These are phyloP conservation scores for Zygothrica quintamaculata DNA, from an alignment of 2,888 invertebrate genomes.

Conservation along the genomic window DNA sequence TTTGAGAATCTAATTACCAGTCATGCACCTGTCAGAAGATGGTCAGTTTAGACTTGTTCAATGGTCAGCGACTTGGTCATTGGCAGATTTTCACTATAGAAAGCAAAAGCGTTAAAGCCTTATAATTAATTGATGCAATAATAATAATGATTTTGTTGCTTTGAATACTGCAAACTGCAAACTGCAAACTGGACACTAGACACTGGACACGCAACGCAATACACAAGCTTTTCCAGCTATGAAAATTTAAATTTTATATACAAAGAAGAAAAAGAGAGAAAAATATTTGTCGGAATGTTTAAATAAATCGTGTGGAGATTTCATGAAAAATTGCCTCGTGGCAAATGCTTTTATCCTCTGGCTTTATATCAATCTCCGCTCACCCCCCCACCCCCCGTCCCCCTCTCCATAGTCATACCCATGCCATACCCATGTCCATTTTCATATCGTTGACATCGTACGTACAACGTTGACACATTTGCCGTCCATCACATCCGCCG, in stretches of 20 bases:
- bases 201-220: neutral
- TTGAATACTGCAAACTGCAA: too few relatives aligned
- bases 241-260: slow-evolving; percentile 3
- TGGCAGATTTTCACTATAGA: slow-evolving; percentile 47
- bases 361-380: neutral
- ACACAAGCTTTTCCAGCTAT: slow-evolving; percentile 1
- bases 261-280: slow-evolving; percentile 6
- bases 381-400: neutral
- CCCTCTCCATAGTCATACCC: too few relatives aligned
- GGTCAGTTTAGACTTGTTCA: neutral
- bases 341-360: neutral
- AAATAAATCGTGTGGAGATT: slow-evolving; percentile 56
- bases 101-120: slow-evolving; percentile 30
- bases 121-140: slow-evolving; percentile 51
- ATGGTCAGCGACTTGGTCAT: slow-evolving; percentile 3
- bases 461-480: slow-evolving; percentile 44
- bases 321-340: slow-evolving; percentile 42
- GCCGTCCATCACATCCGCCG: slow-evolving; percentile 40
- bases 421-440: too few relatives aligned
- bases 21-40: slow-evolving; percentile 10
- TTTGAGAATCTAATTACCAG: slow-evolving; percentile 68
- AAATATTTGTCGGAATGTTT: slow-evolving; percentile 36
- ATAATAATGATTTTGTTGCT: slow-evolving; percentile 35
- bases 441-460: too few relatives aligned
- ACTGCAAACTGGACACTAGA: slow-evolving; percentile 17